A percentile compares a stretch with the other conserved stretches of the same genome.
Evolutionary conservation across 2,888 invertebrate genomes (phyloP).

Genomic region (Mellilla xanthometata): DNA sequence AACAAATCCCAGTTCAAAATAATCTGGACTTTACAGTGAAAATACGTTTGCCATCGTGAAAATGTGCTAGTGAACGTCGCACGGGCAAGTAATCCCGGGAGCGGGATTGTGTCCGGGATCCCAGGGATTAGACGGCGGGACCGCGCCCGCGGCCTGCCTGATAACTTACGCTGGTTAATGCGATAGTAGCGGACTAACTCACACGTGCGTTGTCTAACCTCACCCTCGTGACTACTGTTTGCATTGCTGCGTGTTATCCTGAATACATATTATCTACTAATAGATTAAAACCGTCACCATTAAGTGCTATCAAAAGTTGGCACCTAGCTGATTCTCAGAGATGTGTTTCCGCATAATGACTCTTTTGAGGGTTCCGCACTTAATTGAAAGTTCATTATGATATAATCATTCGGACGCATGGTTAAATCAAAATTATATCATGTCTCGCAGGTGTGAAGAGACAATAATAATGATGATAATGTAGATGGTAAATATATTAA

Average conservation of each 20-base stretch:
- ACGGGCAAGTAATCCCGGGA: conserved; percentile 58
- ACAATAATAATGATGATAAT: too few relatives aligned
- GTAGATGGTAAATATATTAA: too few relatives aligned
- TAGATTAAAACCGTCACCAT: too few relatives aligned
- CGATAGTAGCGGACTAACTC: conserved; percentile 60
- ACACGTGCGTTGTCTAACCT: conserved; percentile 17
- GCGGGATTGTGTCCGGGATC: conserved; percentile 49
- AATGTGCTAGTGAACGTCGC: conserved; percentile 43
- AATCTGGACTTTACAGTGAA: conserved; percentile 11
- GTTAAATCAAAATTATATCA: too few relatives aligned
- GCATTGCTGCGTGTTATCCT: background rate
- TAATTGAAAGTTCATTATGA: too few relatives aligned
- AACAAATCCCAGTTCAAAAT: conserved; percentile 1
- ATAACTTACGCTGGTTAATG: conserved; percentile 57
- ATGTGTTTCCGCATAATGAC: too few relatives aligned
- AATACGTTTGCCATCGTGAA: conserved; percentile 24
- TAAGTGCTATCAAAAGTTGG: too few relatives aligned
- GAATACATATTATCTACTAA: background rate
- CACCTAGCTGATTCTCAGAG: too few relatives aligned
- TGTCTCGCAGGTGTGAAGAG: too few relatives aligned
- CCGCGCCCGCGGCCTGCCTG: conserved; percentile 43
- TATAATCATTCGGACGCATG: too few relatives aligned
- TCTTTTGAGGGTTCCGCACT: too few relatives aligned
- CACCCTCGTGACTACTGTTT: conserved; percentile 13
- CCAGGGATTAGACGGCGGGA: conserved; percentile 49